phyloP scores from a whole-genome alignment of 2,113 vertebrate genomes.

The Lophochroa leadbeateri region DNA sequence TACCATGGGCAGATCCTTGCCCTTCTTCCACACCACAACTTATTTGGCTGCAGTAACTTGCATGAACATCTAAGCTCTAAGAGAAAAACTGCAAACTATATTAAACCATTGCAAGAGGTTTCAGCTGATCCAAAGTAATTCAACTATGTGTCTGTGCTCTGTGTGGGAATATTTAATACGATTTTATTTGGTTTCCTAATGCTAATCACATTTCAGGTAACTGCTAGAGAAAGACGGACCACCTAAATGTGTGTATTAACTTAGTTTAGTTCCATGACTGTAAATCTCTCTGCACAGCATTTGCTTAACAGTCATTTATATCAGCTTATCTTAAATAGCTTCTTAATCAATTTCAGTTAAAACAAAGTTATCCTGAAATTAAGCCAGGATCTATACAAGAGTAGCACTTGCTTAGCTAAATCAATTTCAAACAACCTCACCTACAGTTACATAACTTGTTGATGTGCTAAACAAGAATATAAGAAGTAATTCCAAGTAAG shows the following conservation, averaged over 20 bases:
- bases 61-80: background rate
- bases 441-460: background rate
- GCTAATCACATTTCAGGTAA: background rate
- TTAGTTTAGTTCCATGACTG: background rate
- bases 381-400: background rate
- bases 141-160: background rate
- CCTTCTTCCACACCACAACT: background rate
- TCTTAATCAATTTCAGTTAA: constrained; percentile 5
- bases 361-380: constrained; percentile 35
- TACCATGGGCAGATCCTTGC: accelerated
- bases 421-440: background rate
- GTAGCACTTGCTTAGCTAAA: background rate
- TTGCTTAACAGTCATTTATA: background rate
- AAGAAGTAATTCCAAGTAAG: background rate
- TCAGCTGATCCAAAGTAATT: background rate
- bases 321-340: background rate
- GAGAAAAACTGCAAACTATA: background rate
- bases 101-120: background rate
- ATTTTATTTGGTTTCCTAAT: background rate
- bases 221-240: background rate
- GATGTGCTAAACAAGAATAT: background rate
- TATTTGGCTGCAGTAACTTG: background rate
- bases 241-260: background rate
- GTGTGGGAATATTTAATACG: background rate
- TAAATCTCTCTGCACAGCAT: background rate